Evolutionary conservation across 2,797 vertebrate genomes (phyloP), one percentile per base, ranked within the genome.

Genomic region (Columba guinea): DNA sequence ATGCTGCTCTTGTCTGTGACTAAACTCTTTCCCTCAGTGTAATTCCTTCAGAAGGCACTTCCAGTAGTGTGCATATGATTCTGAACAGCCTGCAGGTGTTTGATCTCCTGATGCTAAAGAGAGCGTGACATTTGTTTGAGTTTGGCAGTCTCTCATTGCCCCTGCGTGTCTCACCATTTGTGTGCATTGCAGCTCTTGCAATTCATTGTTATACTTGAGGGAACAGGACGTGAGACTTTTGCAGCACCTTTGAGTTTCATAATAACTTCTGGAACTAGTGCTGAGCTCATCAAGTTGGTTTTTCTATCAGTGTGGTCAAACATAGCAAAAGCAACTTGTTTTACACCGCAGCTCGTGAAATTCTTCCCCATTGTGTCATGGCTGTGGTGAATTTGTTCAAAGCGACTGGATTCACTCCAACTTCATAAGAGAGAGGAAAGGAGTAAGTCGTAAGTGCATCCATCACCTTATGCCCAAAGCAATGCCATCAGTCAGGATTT

Each of bases 61-160:
- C 46, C 55, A 14, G n/a, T 20, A 23, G 15, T 2, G 17, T 6
- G 21, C 1, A 0, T 3, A 7, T 2, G 14, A 30, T 78, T 39
- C 60, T 48, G 39, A 67, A n/a, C 24, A 48, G 28, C 44, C 30
- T 49, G 35, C 10, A 21, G 32, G 39, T 24, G 49, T 62, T 69
- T n/a, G n/a, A 28, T 55, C n/a, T 44, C 32, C 17, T 13, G 7
- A 30, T 15, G 59, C 26, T 26, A 48, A 26, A 16, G 26, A 35
- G 37, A 5, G 20, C 4, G 2, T 34, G 24, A 8, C 20, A 11
- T 7, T 8, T 51, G 9, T 60, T 23, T n/a, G 49, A 34, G 44
- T 18, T 39, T 28, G 17, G 51, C n/a, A 48, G 35, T 34, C 63
- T 46, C 23, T 53, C 48, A 7, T 16, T 37, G n/a, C 51, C 41